Evolutionary conservation across 2,888 invertebrate genomes (phyloP).

Genomic region (Antheraea assamensis): DNA sequence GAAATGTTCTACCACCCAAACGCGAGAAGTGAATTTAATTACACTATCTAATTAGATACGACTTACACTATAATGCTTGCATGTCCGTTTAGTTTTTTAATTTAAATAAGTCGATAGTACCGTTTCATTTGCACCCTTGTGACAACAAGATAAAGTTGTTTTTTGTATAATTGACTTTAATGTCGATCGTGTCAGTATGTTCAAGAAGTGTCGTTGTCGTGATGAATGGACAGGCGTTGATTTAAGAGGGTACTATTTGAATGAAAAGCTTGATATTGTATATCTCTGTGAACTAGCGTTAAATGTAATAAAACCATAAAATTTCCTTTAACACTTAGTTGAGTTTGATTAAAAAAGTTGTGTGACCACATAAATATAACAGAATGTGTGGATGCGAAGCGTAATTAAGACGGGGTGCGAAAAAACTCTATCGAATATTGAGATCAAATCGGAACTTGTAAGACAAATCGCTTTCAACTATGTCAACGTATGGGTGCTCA

Average conservation of each 20-base stretch:
- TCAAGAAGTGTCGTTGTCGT: conserved; percentile 61
- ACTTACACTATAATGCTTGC: conserved; percentile 68
- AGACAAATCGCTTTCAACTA: conserved; percentile 74
- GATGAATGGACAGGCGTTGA: conserved; percentile 72
- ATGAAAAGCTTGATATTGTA: conserved; percentile 59
- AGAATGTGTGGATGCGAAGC: conserved; percentile 32
- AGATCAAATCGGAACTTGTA: conserved; percentile 71
- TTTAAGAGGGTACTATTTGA: conserved; percentile 70
- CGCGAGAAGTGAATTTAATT: conserved; percentile 70
- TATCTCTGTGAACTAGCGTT: conserved; percentile 54
- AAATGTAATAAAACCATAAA: conserved; percentile 69
- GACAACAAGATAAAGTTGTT: conserved; percentile 37
- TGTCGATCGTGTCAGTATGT: conserved; percentile 47
- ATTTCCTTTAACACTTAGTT: conserved; percentile 40
- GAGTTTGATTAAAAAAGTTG: conserved; percentile 27
- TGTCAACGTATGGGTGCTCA: conserved; percentile 73
- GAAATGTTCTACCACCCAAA: conserved; percentile 67
- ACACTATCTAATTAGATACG: conserved; percentile 77
- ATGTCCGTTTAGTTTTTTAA: conserved; percentile 60
- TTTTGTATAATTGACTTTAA: conserved; percentile 43
- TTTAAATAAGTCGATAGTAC: conserved; percentile 36
- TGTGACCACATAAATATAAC: conserved; percentile 26
- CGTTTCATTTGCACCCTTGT: conserved; percentile 29
- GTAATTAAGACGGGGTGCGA: conserved; percentile 66
- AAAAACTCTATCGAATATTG: conserved; percentile 64